A percentile compares a stretch with the other conserved stretches of the same genome.
phyloP scores from a whole-genome alignment of 2,888 invertebrate species.

The Coleophora deauratella region DNA sequence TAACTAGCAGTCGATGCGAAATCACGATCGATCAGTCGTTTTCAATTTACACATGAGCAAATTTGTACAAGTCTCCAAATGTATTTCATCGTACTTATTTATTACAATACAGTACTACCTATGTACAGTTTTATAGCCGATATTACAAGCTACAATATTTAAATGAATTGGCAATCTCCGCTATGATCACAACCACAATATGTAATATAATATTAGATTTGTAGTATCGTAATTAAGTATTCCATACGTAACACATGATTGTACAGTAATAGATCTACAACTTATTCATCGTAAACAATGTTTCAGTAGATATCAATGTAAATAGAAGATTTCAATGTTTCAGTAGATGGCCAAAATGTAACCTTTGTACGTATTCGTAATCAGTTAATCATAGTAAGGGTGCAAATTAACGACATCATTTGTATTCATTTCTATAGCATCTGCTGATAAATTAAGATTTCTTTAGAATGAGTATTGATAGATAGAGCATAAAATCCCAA shows the following conservation, averaged over 20 bases:
- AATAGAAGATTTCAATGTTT: no score
- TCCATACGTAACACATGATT: conserved; percentile 20
- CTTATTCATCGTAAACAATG: conserved; percentile 5
- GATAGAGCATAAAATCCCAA: no score
- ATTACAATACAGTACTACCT: conserved; percentile 40
- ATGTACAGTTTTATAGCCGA: conserved; percentile 50
- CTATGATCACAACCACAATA: conserved; percentile 72
- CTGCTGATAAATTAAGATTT: no score
- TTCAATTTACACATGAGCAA: conserved; percentile 69
- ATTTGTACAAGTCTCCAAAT: conserved; percentile 72
- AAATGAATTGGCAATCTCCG: conserved; percentile 66
- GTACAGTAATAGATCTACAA: conserved; percentile 17
- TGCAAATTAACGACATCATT: no score
- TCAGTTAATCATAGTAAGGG: no score
- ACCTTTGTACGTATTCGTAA: no score
- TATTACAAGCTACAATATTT: no score
- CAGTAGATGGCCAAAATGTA: no score
- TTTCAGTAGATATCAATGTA: not conserved
- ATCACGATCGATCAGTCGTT: conserved; percentile 66
- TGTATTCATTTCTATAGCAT: no score
- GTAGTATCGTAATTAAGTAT: no score
- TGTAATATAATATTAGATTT: conserved; percentile 41
- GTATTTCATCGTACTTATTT: conserved; percentile 42
- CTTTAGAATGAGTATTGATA: no score
- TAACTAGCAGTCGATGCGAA: conserved; percentile 67